Conservation (phyloP, 1,140 invertebrate genomes). For the Phymastichus coffea region DNA sequence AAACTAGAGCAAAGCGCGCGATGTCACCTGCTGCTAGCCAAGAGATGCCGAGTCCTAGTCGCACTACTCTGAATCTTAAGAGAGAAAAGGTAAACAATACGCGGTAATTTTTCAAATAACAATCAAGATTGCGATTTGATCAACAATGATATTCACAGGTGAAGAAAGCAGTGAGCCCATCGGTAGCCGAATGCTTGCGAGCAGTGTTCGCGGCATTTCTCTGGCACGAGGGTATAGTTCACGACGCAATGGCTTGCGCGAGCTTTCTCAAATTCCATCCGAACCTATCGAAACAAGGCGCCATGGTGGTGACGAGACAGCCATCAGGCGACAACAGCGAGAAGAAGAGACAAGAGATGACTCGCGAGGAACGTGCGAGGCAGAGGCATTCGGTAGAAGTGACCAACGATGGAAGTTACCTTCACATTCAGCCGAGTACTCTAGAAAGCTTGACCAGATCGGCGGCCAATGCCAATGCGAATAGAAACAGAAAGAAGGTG, state of each 20-base stretch:
- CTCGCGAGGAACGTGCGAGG: slow-evolving; percentile 62
- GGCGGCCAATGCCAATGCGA: slow-evolving; percentile 71
- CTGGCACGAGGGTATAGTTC: slow-evolving; percentile 96
- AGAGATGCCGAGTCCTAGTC: slow-evolving; percentile 45
- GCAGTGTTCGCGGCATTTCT: slow-evolving; percentile 94
- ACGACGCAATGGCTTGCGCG: slow-evolving; percentile 96
- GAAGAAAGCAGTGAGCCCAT: slow-evolving; percentile 87
- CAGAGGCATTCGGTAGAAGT: slow-evolving; percentile 88
- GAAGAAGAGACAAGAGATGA: slow-evolving; percentile 54
- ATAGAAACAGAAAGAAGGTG: slow-evolving; percentile 62
- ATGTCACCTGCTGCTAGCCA: slow-evolving; percentile 62
- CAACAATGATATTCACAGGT: slow-evolving; percentile 41
- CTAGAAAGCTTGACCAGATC: slow-evolving; percentile 74
- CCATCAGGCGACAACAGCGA: slow-evolving; percentile 35
- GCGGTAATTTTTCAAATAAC: slow-evolving; percentile 14
- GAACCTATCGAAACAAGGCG: slow-evolving; percentile 71
- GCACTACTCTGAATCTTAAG: slow-evolving; percentile 43
- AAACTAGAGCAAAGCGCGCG: slow-evolving; percentile 61
- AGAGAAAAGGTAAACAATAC: slow-evolving; percentile 47
- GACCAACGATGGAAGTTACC: slow-evolving; percentile 72
- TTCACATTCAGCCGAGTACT: slow-evolving; percentile 77
- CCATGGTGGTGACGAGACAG: slow-evolving; percentile 4
- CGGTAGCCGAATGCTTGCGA: slow-evolving; percentile 87
- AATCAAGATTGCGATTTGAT: too few species aligned
- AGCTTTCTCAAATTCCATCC: slow-evolving; percentile 96